Evolutionary conservation across 2,113 vertebrate species (phyloP).

Genomic region (Sclerurus mexicanus): DNA sequence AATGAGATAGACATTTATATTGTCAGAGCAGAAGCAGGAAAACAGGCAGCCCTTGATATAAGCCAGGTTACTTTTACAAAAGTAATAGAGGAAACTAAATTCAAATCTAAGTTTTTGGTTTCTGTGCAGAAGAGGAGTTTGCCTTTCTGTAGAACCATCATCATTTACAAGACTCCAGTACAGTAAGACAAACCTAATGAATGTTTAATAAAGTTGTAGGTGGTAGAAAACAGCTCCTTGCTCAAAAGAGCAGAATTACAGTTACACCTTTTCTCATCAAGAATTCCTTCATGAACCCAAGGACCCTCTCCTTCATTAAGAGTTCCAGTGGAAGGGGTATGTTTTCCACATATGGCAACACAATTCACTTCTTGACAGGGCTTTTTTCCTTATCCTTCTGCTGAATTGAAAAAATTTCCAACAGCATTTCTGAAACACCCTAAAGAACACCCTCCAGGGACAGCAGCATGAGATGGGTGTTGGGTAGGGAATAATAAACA

Average conservation of each 20-base stretch:
- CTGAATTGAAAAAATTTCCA: neutral
- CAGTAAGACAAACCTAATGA: neutral
- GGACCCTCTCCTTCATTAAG: neutral
- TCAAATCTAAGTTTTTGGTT: neutral
- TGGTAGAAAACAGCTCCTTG: neutral
- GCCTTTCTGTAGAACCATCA: neutral
- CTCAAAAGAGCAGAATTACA: neutral
- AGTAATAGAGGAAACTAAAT: neutral
- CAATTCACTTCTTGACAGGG: neutral
- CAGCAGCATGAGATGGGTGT: neutral
- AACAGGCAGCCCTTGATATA: neutral
- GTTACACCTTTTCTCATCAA: neutral
- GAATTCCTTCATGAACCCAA: neutral
- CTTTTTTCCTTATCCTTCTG: neutral
- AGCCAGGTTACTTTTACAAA: neutral
- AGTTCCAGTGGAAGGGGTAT: neutral
- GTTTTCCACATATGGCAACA: neutral
- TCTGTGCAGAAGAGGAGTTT: neutral
- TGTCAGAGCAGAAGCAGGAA: neutral
- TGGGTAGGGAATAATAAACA: neutral
- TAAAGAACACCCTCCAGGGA: neutral
- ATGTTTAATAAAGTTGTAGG: slow-evolving; percentile 12
- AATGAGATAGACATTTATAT: neutral
- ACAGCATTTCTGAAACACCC: neutral
- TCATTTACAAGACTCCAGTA: neutral